Conservation (phyloP, 2,888 invertebrate genomes). For the Linnaemya vulpina region DNA sequence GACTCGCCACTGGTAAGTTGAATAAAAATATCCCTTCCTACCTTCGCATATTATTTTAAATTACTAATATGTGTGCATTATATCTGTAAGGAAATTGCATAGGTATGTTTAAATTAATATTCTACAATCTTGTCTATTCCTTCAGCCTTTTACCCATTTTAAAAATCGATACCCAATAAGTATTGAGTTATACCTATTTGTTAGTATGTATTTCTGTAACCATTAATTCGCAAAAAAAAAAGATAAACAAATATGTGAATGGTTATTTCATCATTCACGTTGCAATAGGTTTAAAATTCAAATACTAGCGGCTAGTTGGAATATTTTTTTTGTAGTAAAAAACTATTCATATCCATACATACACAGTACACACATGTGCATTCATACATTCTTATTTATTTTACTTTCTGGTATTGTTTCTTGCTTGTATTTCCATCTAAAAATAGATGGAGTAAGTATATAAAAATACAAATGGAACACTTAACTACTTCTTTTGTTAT, state of each 20-base stretch:
- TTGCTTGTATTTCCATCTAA: slow-evolving; percentile 29
- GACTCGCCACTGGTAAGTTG: slow-evolving; percentile 87
- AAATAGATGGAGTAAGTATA: slow-evolving; percentile 8
- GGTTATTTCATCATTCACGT: background rate
- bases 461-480: background rate
- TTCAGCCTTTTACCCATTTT: background rate
- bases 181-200: background rate
- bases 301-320: background rate
- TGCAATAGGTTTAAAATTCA: slow-evolving; percentile 3
- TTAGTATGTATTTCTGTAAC: background rate
- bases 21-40: background rate
- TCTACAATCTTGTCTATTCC: background rate
- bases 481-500: background rate
- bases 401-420: slow-evolving; percentile 17
- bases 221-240: slow-evolving; percentile 6
- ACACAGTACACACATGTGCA: no score
- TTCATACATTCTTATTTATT: background rate
- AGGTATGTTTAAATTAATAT: background rate
- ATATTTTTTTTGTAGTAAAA: background rate
- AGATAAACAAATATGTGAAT: background rate
- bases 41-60: background rate
- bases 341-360: background rate
- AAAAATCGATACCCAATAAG: background rate
- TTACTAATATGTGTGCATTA: background rate
- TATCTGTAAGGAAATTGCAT: background rate